A percentile compares a stretch with the other conserved stretches of the same genome.
These are phyloP conservation scores for Hetaerina americana DNA, from an alignment of 1,140 invertebrate species.

Conservation along the genomic window DNA sequence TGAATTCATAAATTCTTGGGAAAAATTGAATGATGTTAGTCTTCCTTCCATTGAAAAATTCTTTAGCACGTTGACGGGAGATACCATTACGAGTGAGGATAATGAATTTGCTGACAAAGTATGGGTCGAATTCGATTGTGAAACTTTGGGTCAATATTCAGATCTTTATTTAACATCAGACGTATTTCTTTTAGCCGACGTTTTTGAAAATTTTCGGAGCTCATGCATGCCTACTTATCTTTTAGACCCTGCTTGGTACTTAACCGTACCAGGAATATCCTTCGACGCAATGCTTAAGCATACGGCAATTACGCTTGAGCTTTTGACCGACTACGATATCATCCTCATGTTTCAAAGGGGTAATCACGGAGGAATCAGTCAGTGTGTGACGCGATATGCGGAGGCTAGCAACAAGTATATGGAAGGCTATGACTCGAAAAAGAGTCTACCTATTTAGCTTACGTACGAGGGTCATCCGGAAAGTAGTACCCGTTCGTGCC, in stretches of 20 bases:
- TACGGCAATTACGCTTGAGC: conserved; percentile 16
- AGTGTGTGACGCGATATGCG: background rate
- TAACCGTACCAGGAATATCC: conserved; percentile 18
- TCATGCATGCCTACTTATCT: conserved; percentile 10
- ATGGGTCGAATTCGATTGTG: background rate
- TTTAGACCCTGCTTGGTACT: conserved; percentile 21
- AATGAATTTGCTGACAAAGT: background rate
- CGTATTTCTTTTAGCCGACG: background rate
- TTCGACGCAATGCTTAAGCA: conserved; percentile 20
- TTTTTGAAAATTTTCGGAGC: background rate
- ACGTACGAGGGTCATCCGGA: too few species aligned
- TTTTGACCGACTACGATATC: conserved; percentile 17
- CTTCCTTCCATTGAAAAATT: conserved; percentile 20
- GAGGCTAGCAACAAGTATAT: background rate
- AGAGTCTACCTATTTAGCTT: too few species aligned
- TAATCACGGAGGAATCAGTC: background rate
- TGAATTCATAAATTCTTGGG: conserved; percentile 19
- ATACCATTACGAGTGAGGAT: background rate
- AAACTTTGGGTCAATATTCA: background rate
- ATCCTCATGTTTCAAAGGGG: conserved; percentile 12
- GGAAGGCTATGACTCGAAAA: conserved; percentile 7
- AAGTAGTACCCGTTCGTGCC: too few species aligned
- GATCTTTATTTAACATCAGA: background rate
- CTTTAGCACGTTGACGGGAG: conserved; percentile 13
- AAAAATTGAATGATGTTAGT: conserved; percentile 19